Percentiles rank a stretch among this genome's conserved stretches.
Evolutionary conservation across 2,113 vertebrate genomes (phyloP).

Genomic region (Crypturellus undulatus): DNA sequence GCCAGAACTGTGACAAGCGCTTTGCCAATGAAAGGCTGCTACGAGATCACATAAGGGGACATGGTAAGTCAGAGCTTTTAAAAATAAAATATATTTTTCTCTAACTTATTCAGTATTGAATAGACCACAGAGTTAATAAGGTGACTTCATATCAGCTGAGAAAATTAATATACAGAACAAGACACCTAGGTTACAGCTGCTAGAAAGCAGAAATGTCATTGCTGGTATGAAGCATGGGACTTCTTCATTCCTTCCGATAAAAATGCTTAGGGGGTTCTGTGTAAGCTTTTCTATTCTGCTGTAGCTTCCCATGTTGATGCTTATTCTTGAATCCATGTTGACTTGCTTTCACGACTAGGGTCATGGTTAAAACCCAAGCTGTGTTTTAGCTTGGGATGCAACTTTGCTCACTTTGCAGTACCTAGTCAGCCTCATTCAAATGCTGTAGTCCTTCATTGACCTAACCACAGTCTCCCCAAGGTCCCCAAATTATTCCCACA

Average conservation of each 20-base stretch:
- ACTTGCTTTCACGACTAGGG: background rate
- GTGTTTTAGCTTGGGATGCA: background rate
- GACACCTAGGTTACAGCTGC: background rate
- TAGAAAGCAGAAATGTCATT: background rate
- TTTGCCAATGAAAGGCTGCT: slow-evolving; percentile 81
- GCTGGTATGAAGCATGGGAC: background rate
- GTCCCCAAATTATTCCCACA: slow-evolving; percentile 22
- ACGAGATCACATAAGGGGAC: slow-evolving; percentile 75
- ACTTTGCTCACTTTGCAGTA: background rate
- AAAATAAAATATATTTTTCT: background rate
- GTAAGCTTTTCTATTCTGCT: background rate
- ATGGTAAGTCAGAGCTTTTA: slow-evolving; percentile 45
- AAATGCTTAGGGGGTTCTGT: background rate
- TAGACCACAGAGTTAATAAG: background rate
- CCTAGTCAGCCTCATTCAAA: background rate
- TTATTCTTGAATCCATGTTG: background rate
- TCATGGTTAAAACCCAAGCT: background rate
- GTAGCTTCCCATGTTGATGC: background rate
- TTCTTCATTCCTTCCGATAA: background rate
- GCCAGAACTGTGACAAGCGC: slow-evolving; percentile 78
- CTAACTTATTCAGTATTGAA: background rate
- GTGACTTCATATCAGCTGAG: background rate
- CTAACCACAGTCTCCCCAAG: slow-evolving; percentile 32
- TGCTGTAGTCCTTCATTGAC: background rate
- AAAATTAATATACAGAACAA: background rate